Evolutionary conservation across 2,113 vertebrate genomes (phyloP), one percentile per base, ranked within the genome.

Genomic region (Riparia riparia): DNA sequence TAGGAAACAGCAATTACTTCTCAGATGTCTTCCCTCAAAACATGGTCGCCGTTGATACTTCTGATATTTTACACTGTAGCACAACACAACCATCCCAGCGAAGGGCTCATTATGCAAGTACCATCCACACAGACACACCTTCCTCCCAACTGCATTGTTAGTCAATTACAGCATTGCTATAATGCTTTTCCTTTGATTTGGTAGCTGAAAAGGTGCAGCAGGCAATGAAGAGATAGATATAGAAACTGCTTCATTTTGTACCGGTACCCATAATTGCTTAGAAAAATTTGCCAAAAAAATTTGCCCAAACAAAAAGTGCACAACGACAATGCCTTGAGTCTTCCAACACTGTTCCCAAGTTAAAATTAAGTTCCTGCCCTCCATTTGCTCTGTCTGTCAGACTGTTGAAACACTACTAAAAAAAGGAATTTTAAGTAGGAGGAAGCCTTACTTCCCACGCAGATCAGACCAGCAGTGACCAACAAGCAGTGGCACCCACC

Each of bases 291-390:
- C 16, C 0, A 45, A 51, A 65, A 70, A n/a, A 3, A 1, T 4
- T 4, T 8, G 7, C 45, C 31, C 13, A 42, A 82, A 6, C 1
- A 32, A 56, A 64, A 56, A 64, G 73, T 2, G 14, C 39, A 70
- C 21, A 25, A 1, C 1, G 47, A 14, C 20, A 63, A 51, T 12
- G 8, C 12, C 42, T 71, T 0, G 0, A 71, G 42, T 42, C 32
- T 66, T 39, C 37, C 34, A 60, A 28, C 4, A 20, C 10, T 64
- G 22, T 4, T 61, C 7, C 19, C 34, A 31, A 50, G 25, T 29
- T 29, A 29, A 42, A 86, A 49, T 17, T 0, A 79, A 86, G 82
- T 8, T 14, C 10, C 5, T 42, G 42, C 12, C 39, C 45, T 54
- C 9, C 16, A 42, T 50, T 82, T 69, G 14, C 39, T 80, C 37